Base-by-base conservation (phyloP, 2,797 vertebrate species). In the Phrynocephalus vlangalii region DNA sequence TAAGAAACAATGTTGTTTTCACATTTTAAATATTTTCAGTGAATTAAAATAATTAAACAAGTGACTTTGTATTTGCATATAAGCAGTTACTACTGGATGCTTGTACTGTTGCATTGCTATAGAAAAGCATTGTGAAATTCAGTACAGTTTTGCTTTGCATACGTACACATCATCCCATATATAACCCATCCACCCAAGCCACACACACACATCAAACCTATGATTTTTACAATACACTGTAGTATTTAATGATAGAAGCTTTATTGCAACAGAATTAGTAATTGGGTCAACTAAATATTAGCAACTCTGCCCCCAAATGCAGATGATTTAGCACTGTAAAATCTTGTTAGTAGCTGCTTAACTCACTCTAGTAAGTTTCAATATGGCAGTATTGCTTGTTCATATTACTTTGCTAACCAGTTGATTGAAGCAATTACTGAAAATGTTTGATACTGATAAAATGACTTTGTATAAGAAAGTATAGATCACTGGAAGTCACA, bases 1-100 rank as follows among this genome's bases (percentile, higher is more conserved):
- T 87, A 86, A 82, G 71, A 60, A 88, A 4, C 84, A 15, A 85
- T 48, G 71, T 85, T 90, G n/a, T 85, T 81, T 91, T 56, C 3
- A 33, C 90, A 88, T 90, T 66, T 86, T 85, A 44, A 44, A 44
- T 30, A 63, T 20, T 72, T 56, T 81, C 30, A 73, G 22, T 67
- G 3, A 8, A 33, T 52, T 86, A 22, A 88, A 91, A 87, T 60
- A 30, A 28, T 76, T 1, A 66, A 63, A 63, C 56, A 13, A 30
- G 15, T 1, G 88, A 10, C 78, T 1, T 90, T 84, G 48, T 66
- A 3, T 1, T 33, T 80, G 11, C 18, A 66, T 50, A 2, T 18
- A 75, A 68, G 1, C 15, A 56, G 28, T 79, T 56, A 18, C 10
- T 70, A 88, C 13, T 87, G 24, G 28, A 26, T 52, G 33, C 71